These are phyloP conservation scores for Petaurus breviceps DNA, from an alignment of 2,113 vertebrate genomes.

Conservation along the genomic window DNA sequence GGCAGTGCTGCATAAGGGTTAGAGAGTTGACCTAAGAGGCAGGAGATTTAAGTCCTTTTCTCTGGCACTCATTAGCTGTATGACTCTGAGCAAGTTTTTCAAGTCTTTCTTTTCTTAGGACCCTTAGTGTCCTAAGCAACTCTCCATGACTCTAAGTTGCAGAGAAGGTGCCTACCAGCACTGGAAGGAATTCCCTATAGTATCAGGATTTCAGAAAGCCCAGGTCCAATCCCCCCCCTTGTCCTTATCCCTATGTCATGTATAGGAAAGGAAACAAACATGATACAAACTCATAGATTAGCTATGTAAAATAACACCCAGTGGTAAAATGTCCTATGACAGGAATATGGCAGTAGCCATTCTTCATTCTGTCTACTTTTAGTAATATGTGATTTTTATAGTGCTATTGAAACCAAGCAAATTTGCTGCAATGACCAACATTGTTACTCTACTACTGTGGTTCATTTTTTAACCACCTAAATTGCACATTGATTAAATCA, in stretches of 20 bases:
- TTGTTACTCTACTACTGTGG: slow-evolving; percentile 1
- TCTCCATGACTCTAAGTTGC: background rate
- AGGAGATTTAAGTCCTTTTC: background rate
- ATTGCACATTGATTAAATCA: background rate
- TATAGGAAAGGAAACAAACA: background rate
- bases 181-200: background rate
- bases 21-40: background rate
- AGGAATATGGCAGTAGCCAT: background rate
- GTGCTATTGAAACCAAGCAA: slow-evolving; percentile 39
- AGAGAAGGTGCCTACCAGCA: background rate
- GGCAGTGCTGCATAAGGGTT: background rate
- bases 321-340: slow-evolving; percentile 9
- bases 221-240: background rate
- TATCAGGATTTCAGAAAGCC: background rate
- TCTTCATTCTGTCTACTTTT: background rate
- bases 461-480: background rate
- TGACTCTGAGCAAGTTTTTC: background rate
- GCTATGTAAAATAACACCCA: background rate
- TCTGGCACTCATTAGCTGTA: background rate
- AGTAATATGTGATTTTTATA: slow-evolving; percentile 20
- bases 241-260: background rate
- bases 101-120: too few relatives aligned
- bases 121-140: background rate
- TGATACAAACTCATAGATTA: background rate
- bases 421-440: slow-evolving; percentile 21